Conservation (phyloP, 2,113 vertebrate genomes). For the Cephalopholis sonnerati region DNA sequence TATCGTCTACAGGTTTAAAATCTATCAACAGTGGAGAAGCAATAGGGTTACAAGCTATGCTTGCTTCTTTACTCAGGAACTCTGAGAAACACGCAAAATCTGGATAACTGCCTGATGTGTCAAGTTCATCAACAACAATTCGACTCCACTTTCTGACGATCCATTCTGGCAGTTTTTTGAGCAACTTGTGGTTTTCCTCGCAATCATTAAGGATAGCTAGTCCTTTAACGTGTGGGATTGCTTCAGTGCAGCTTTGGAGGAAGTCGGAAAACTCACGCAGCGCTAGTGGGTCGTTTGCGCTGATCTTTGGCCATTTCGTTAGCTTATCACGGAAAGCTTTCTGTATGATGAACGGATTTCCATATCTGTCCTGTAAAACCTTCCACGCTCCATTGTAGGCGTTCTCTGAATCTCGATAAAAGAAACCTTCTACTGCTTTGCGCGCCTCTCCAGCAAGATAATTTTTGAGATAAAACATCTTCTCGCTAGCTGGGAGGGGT, state of each 20-base stretch:
- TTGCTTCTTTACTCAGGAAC: conserved; percentile 29
- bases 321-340: background rate
- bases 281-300: conserved; percentile 17
- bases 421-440: background rate
- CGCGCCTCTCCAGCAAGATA: too few species aligned
- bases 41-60: conserved; percentile 32
- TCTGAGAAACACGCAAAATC: conserved; percentile 21
- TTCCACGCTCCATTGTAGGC: background rate
- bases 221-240: conserved; percentile 31
- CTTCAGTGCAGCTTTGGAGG: conserved; percentile 32
- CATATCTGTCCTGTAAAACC: background rate
- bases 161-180: conserved; percentile 53
- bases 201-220: conserved; percentile 36
- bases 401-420: background rate
- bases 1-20: background rate
- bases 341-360: background rate
- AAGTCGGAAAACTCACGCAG: conserved; percentile 31
- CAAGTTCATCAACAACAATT: conserved; percentile 35
- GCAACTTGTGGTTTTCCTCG: too few species aligned
- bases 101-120: conserved; percentile 30
- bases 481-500: conserved; percentile 40
- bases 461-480: conserved; percentile 54
- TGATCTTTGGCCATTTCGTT: conserved; percentile 27
- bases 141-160: conserved; percentile 32
- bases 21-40: background rate